Base-by-base conservation (phyloP, 2,888 invertebrate genomes). In the Dicycla oo region DNA sequence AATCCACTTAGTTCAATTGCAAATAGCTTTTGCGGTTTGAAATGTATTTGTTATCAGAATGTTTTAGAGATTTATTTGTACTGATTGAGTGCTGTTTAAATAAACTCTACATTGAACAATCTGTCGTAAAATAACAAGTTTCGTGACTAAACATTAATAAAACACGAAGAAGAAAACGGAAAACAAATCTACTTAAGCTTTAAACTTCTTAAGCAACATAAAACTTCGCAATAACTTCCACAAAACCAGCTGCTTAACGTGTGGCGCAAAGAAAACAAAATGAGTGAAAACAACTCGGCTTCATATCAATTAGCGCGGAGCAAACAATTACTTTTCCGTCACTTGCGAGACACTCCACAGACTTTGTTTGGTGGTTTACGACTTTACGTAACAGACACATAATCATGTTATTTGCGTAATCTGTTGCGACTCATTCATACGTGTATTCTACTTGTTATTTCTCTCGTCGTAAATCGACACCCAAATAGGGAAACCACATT, bases 401-500 rank as follows among this genome's bases (percentile, higher is more conserved):
- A 72, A 75, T 69, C 78, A 65, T 73, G 74, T 72, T 78, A 79
- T 79, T 85, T 80, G 73, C 84, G 82, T 84, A 86, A 90, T 88
- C 86, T 87, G 85, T 86, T 85, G 84, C 78, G 81, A 85, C 84
- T 86, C 83, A 83, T 87, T 87, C 85, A 86, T 86, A 80, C 65
- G 78, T 82, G 73, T n/a, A n/a, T n/a, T 78, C 74, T 69, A 84
- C 86, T 84, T 81, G 85, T 87, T 87, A 86, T 86, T 86, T 83
- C 74, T 81, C 82, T 80, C 82, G 73, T 82, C 83, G 84, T 88
- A 87, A 88, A 87, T 88, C 86, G 86, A 87, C 87, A 86, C 82
- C 85, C 83, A 88, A 91, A 88, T 89, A 88, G 86, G 88, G 87
- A 86, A 86, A 86, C 88, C 86, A 86, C 87, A 87, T 83, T 88